Conservation (phyloP, 2,797 vertebrate genomes). For the Atherinosoma microstoma region DNA sequence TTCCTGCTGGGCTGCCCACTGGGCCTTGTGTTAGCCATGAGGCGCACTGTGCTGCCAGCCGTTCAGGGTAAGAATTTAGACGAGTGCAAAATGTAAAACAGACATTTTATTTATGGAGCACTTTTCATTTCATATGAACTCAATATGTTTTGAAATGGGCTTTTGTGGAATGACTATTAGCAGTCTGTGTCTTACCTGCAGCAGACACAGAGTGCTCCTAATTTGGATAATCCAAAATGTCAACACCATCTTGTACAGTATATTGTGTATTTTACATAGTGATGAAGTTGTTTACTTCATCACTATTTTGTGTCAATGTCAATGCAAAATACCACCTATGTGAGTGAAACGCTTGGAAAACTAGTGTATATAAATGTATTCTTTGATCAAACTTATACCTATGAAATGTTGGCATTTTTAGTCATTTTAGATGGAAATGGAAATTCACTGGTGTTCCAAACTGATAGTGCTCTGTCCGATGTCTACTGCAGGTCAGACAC, state of each 20-base stretch:
- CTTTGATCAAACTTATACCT: no score
- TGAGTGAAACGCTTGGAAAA: no score
- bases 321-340: no score
- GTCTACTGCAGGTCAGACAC: not conserved
- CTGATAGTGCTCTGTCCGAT: not conserved
- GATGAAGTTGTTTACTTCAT: no score
- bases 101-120: not conserved
- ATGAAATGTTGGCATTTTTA: not conserved
- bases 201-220: no score
- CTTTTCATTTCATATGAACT: not conserved
- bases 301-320: no score
- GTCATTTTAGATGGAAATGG: not conserved
- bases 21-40: slow-evolving; percentile 96
- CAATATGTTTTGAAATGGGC: not conserved
- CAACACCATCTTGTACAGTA: no score
- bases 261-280: no score
- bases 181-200: not conserved
- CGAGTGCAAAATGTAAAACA: not conserved
- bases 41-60: slow-evolving; percentile 92
- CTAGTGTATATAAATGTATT: no score
- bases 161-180: not conserved
- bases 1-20: slow-evolving; percentile 96
- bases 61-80: slow-evolving; percentile 86
- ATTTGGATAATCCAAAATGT: no score
- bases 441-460: not conserved